phyloP scores from a whole-genome alignment of 2,113 vertebrate genomes.

The Hyperoodon ampullatus region DNA sequence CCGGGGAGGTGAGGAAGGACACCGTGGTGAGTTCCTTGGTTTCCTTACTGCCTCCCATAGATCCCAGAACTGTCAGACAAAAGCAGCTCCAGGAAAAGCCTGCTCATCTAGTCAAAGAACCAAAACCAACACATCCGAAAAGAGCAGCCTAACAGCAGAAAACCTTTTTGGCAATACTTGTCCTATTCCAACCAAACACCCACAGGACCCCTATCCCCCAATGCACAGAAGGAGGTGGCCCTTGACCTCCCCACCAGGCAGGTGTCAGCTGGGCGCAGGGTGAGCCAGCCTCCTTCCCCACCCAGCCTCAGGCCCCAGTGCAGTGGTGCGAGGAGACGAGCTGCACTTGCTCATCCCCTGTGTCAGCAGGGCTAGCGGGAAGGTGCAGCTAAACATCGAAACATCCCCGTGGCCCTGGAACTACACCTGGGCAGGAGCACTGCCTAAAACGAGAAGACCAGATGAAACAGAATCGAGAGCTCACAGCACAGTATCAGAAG shows the following conservation, averaged over 20 bases:
- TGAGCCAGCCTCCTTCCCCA: background rate
- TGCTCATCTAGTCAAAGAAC: background rate
- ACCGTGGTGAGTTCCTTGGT: background rate
- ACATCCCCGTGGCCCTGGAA: accelerated
- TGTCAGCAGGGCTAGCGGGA: too few relatives aligned
- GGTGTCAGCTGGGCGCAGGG: background rate
- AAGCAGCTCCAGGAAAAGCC: background rate
- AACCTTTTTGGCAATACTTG: background rate
- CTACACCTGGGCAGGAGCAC: too few relatives aligned
- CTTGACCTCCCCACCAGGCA: background rate
- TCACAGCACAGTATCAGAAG: background rate
- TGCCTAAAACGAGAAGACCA: background rate
- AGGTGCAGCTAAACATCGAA: background rate
- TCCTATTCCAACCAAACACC: background rate
- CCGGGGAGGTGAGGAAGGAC: background rate
- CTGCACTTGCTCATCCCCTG: background rate
- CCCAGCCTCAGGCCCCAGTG: too few relatives aligned
- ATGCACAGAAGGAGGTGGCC: background rate
- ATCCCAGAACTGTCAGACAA: background rate
- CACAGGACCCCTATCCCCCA: too few relatives aligned
- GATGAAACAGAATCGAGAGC: background rate
- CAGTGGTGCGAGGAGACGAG: background rate
- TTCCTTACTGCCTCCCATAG: background rate
- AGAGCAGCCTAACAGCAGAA: background rate
- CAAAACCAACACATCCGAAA: background rate